Evolutionary conservation across 2,797 vertebrate species (phyloP), one percentile per base, ranked within the genome.

Genomic region (Tachyglossus aculeatus): DNA sequence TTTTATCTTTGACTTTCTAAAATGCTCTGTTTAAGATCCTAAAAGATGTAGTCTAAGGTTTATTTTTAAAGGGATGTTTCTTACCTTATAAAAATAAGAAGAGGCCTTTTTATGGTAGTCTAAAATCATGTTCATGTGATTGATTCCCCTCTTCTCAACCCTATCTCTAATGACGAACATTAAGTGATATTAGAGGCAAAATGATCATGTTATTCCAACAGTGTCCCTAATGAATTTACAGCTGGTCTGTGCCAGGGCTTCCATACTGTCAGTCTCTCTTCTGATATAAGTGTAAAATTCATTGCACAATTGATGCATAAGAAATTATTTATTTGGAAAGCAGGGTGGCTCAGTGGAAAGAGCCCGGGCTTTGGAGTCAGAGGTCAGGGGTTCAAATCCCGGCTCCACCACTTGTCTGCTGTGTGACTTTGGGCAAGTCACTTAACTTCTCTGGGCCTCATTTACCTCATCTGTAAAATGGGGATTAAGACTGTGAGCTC

Each of bases 231-330:
- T 66, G 13, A 9, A 29, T n/a, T 72, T 77, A 62, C 65, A 56
- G 59, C 48, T 73, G 21, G 60, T 61, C n/a, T 73, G 45, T 39
- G 39, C 43, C 68, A 12, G 19, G 33, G 67, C 78, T 80, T 74
- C 86, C 58, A 80, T 87, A 38, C 61, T 77, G 34, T 75, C 78
- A 84, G 76, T 51, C 48, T 72, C 45, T 67, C 14, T 76, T 55
- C 47, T 69, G 83, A 40, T 79, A 56, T 79, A 86, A 83, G 56
- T 75, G 12, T 37, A 69, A 77, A 84, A 79, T 85, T 89, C 39
- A 16, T 38, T 68, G 67, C 62, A 22, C 45, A 76, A 51, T 66
- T 79, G 80, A 85, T 85, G 38, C 38, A 44, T 69, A 71, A 58
- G 78, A 67, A 75, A 57, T 68, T 13, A 47, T 21, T 24, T 21